Evolutionary conservation across 2,113 vertebrate species (phyloP).

Genomic region (Pelodiscus sinensis): DNA sequence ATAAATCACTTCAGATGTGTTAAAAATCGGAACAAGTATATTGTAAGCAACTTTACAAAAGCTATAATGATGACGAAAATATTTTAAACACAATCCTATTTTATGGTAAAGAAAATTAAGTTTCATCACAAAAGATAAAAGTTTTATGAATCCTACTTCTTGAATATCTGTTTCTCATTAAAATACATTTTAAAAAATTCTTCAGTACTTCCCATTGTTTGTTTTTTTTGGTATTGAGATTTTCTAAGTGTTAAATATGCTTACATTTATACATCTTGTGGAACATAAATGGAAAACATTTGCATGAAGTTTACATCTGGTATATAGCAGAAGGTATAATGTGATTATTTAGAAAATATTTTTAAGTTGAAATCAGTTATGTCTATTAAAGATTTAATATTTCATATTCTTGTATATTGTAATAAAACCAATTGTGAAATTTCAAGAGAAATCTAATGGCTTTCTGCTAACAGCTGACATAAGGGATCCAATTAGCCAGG

Average conservation of each 20-base stretch:
- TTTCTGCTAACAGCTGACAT: slow-evolving; percentile 29
- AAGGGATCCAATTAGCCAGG: slow-evolving; percentile 22
- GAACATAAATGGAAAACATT: neutral
- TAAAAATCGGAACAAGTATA: neutral
- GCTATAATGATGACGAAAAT: neutral
- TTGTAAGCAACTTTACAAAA: neutral
- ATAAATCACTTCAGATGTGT: fast-evolving
- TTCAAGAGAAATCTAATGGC: slow-evolving; percentile 48
- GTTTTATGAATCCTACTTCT: neutral
- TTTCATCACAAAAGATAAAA: neutral
- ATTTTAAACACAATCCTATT: neutral
- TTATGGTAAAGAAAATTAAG: neutral
- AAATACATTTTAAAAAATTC: neutral
- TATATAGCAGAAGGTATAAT: slow-evolving; percentile 1
- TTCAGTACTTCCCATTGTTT: neutral
- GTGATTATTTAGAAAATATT: slow-evolving; percentile 32
- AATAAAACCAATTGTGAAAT: slow-evolving; percentile 47
- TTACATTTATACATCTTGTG: neutral
- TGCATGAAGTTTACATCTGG: slow-evolving; percentile 1
- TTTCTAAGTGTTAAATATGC: neutral
- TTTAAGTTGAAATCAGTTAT: slow-evolving; percentile 42
- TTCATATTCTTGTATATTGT: slow-evolving; percentile 22
- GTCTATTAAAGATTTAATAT: slow-evolving; percentile 29
- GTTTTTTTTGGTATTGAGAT: neutral
- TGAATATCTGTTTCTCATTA: neutral